These are phyloP conservation scores for Zaprionus ornatus DNA, from an alignment of 1,140 invertebrate genomes.

Conservation along the genomic window DNA sequence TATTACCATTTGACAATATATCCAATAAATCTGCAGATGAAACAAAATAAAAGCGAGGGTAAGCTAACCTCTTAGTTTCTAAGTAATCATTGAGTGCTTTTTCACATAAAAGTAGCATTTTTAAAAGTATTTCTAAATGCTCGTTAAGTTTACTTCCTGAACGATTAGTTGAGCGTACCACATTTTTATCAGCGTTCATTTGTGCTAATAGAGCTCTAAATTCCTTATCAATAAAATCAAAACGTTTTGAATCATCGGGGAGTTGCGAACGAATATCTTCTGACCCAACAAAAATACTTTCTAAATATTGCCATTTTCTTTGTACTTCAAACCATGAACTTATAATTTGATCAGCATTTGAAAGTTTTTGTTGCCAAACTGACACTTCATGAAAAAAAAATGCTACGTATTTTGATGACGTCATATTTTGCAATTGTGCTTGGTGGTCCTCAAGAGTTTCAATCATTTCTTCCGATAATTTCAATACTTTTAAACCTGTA, in stretches of 20 bases:
- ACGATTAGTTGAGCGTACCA: constrained; percentile 93
- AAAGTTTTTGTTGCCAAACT: constrained; percentile 95
- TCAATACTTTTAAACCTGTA: constrained; percentile 90
- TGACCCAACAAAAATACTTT: constrained; percentile 97
- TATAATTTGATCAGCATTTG: constrained; percentile 93
- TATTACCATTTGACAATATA: constrained; percentile 97
- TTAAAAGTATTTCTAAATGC: constrained; percentile 90
- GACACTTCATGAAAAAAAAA: constrained; percentile 94
- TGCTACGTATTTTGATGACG: constrained; percentile 96
- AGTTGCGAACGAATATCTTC: constrained; percentile 97
- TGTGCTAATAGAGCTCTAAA: constrained; percentile 87
- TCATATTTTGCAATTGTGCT: constrained; percentile 95
- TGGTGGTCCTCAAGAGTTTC: constrained; percentile 98
- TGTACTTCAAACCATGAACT: constrained; percentile 96
- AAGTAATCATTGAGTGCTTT: constrained; percentile 97
- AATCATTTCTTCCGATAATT: constrained; percentile 93
- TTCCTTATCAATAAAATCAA: constrained; percentile 93
- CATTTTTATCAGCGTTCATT: constrained; percentile 88
- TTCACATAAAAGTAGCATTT: constrained; percentile 92
- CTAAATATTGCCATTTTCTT: constrained; percentile 96
- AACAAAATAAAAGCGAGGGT: constrained; percentile 98
- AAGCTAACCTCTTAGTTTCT: constrained; percentile 96
- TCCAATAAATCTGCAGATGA: constrained; percentile 96
- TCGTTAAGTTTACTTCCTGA: constrained; percentile 89
- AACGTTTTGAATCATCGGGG: constrained; percentile 95